Evolutionary conservation across 2,797 vertebrate species (phyloP), one percentile per base, ranked within the genome.

Genomic region (Danionella dracula): DNA sequence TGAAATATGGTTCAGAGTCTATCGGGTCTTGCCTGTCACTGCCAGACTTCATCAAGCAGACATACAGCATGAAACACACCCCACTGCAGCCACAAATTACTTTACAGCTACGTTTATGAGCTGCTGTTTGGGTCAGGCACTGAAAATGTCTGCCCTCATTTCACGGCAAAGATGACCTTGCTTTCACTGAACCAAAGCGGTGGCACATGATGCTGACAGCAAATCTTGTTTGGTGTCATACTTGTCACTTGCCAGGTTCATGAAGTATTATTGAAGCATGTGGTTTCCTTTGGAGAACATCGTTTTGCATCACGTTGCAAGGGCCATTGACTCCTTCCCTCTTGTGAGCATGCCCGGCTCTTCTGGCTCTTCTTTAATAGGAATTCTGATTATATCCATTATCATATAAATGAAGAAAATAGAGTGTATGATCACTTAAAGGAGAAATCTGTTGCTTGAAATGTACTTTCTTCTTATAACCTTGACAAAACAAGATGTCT

Each of bases 261-360:
- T 87, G 82, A 85, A 88, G 78, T 83, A 86, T 88, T 86, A 86
- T 76, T 77, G 77, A 5, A 49, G 63, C 71, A 35, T 64, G 72
- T 32, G 21, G 44, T 58, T 65, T 65, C 66, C 62, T 42, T 70
- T 56, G 51, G 34, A 13, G 54, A 66, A 20, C 45, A 55, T 19
- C 29, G 57, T n/a, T n/a, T n/a, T n/a, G n/a, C n/a, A n/a, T n/a
- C n/a, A 55, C 61, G 74, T 76, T 84, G 77, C 57, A 82, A 79
- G 85, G 75, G 56, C 79, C 86, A 86, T 88, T 87, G 87, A 84
- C 70, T 79, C 76, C 70, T 78, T 80, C 77, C 75, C 60, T 76
- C 55, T 70, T 58, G 17, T 23, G 60, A 82, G 77, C 51, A 75
- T 11, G 27, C 54, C 29, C 69, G 58, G 74, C 53, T 51, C 51